Evolutionary conservation across 2,888 invertebrate species (phyloP).

Genomic region (Pocota personata): DNA sequence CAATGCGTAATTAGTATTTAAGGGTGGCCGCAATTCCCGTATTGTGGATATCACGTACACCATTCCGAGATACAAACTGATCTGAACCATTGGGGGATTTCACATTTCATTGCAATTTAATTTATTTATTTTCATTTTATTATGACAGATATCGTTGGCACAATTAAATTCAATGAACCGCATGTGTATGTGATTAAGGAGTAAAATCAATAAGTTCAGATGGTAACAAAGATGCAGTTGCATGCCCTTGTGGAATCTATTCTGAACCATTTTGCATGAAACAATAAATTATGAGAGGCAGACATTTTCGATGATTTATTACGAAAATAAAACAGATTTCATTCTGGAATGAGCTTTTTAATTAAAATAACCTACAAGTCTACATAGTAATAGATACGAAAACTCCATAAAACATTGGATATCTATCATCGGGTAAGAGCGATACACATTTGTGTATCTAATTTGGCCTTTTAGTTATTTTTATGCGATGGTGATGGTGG

Average conservation of each 20-base stretch:
- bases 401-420: constrained; percentile 1
- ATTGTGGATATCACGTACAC: neutral
- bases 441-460: constrained; percentile 20
- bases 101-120: constrained; percentile 13
- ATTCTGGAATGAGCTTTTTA: neutral
- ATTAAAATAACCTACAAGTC: neutral
- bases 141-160: neutral
- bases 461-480: constrained; percentile 23
- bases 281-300: constrained; percentile 6
- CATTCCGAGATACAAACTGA: neutral
- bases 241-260: neutral
- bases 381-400: neutral
- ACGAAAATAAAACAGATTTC: constrained; percentile 2
- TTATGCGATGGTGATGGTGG: neutral
- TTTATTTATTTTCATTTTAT: constrained; percentile 10
- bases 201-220: neutral
- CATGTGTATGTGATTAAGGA: neutral
- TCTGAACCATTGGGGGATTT: neutral
- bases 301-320: constrained; percentile 13
- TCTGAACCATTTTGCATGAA: neutral
- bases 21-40: neutral
- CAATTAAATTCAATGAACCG: constrained; percentile 8
- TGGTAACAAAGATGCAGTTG: neutral
- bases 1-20: constrained; percentile 4
- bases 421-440: neutral